Percentiles rank a stretch among this genome's conserved stretches.
Evolutionary conservation across 2,113 vertebrate genomes (phyloP).

Genomic region (Corapipo altera): DNA sequence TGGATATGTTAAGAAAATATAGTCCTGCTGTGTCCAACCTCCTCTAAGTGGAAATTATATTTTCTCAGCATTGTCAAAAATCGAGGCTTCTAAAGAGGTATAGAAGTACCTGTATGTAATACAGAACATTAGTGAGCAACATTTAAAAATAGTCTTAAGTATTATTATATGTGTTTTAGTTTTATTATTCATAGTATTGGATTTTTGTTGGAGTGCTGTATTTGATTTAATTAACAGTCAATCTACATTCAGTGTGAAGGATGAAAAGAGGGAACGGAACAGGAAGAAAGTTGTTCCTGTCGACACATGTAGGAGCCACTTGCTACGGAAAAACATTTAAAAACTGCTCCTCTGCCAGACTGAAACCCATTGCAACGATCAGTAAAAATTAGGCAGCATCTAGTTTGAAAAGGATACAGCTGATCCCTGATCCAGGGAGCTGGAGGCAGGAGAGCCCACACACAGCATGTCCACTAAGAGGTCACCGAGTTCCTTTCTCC

Average conservation of each 20-base stretch:
- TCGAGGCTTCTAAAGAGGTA: not conserved
- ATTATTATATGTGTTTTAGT: not conserved
- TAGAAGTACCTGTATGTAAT: not conserved
- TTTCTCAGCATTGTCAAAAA: not conserved
- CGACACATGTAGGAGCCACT: not conserved
- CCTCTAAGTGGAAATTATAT: not conserved
- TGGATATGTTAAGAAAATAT: not conserved
- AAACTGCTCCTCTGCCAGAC: not conserved
- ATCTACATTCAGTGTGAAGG: not conserved
- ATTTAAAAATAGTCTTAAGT: not conserved
- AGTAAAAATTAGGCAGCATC: not conserved
- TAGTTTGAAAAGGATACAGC: not conserved
- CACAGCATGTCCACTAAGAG: not conserved
- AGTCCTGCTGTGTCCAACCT: not conserved
- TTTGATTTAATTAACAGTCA: not conserved
- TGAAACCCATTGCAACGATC: not conserved
- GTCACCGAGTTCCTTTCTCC: slow-evolving; percentile 2
- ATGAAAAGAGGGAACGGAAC: not conserved
- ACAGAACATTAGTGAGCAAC: not conserved
- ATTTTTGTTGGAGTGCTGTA: not conserved
- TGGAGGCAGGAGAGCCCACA: not conserved
- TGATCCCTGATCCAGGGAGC: not conserved
- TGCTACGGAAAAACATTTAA: not conserved
- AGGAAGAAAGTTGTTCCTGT: not conserved
- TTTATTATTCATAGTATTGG: not conserved